Percentiles rank a stretch among this genome's conserved stretches.
phyloP scores from a whole-genome alignment of 2,888 invertebrate species.

The Ashinkailepas kermadecensis region DNA sequence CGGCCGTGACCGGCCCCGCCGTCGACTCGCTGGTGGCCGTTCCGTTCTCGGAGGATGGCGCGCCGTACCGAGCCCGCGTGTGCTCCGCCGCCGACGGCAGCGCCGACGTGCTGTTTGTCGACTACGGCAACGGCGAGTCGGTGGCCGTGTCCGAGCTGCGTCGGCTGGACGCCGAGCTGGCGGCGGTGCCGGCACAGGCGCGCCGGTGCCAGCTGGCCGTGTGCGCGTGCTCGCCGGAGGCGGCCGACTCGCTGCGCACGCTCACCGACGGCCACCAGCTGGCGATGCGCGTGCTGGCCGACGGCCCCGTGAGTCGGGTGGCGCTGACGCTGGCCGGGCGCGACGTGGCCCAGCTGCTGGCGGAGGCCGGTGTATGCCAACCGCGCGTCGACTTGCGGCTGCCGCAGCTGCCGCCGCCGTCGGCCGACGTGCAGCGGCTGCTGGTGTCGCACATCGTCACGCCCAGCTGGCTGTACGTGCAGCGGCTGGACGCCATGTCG shows the following conservation, averaged over 20 bases:
- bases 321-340: neutral
- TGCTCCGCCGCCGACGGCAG: neutral
- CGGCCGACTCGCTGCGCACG: neutral
- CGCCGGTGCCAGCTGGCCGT: neutral
- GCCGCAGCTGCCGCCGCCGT: neutral
- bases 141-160: neutral
- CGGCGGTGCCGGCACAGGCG: conserved; percentile 2
- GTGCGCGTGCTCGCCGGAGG: neutral
- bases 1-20: neutral
- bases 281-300: neutral
- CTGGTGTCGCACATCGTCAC: neutral
- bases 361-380: neutral
- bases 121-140: neutral
- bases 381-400: neutral
- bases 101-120: neutral
- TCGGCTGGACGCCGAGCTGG: neutral
- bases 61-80: conserved; percentile 13
- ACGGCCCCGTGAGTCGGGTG: neutral
- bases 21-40: neutral
- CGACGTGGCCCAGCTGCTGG: neutral
- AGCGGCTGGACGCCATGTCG: neutral
- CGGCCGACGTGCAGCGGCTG: neutral
- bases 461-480: neutral
- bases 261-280: neutral
- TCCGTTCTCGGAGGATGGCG: neutral